Evolutionary conservation across 2,113 vertebrate species (phyloP), one percentile per base, ranked within the genome.

Genomic region (Rhinopithecus roxellana): DNA sequence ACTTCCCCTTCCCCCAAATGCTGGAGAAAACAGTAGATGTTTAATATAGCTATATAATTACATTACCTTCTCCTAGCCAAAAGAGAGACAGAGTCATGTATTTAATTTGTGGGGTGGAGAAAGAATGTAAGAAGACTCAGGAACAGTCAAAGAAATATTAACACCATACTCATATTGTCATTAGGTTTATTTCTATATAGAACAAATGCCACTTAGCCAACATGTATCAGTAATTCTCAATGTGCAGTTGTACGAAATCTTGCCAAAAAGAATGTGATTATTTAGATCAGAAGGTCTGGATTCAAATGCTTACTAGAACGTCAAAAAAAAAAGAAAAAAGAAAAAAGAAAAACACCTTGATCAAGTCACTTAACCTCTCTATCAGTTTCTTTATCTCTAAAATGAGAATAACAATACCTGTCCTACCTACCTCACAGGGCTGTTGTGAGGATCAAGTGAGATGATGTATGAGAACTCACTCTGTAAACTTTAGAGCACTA

Each of bases 401-500:
- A 94, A 97, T 17, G 94, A 94, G 86, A 94, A 81, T 48, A 83
- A 93, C 86, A 97, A 81, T 93, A 96, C 89, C 78, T 98, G 77
- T 96, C 94, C 95, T 96, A 94, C 94, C 92, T 96, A 96, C 90
- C 95, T 97, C 92, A 95, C 94, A 97, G 94, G 27, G 90, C 43
- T 97, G 89, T 84, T 97, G 83, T 97, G 88, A 97, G 90, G 94
- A 77, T 90, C 90, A 94, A 96, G 88, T 95, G 64, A 93, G 96
- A 96, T 81, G 90, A 87, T 94, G 93, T 83, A 84, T 96, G 87
- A 83, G 45, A 97, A 97, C 97, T 95, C 92, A 95, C 50, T 97
- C 64, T 97, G 92, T 97, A 97, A 94, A 92, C 90, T 92, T 97
- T 97, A 97, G 83, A 96, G 79, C 48, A 97, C 96, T 96, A 98